Evolutionary conservation across 2,888 invertebrate species (phyloP).

Genomic region (Acanthosepion pharaonis): DNA sequence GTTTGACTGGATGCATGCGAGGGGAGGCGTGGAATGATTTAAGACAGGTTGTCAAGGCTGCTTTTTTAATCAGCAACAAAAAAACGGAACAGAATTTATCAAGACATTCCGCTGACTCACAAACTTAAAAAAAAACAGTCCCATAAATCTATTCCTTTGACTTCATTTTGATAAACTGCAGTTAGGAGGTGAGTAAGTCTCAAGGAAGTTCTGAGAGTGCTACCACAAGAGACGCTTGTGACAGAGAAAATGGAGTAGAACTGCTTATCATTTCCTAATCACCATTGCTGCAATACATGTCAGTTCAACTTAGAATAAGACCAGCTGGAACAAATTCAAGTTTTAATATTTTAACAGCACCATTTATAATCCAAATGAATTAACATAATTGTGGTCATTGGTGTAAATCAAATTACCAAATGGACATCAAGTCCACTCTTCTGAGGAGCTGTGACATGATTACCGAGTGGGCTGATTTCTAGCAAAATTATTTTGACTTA

Average conservation of each 20-base stretch:
- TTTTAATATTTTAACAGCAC: too few species aligned
- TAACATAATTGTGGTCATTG: background rate
- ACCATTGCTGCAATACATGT: background rate
- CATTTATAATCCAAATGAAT: background rate
- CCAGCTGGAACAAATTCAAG: background rate
- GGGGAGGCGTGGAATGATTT: background rate
- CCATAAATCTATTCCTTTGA: background rate
- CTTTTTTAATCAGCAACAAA: background rate
- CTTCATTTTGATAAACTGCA: background rate
- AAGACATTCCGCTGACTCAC: background rate
- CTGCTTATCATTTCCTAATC: background rate
- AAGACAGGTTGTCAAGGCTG: background rate
- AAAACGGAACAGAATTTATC: background rate
- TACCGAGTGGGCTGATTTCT: background rate
- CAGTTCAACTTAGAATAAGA: background rate
- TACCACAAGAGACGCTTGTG: background rate
- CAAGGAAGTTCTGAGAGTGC: background rate
- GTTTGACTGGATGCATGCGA: background rate
- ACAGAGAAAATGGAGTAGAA: too few species aligned
- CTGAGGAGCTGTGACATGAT: background rate
- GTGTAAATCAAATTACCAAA: background rate
- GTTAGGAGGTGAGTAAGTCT: background rate
- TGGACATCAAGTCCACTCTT: background rate
- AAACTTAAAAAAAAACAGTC: too few species aligned
- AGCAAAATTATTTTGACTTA: too few species aligned